Conservation (phyloP, 2,888 invertebrate species). For the Pediacus dermestoides region DNA sequence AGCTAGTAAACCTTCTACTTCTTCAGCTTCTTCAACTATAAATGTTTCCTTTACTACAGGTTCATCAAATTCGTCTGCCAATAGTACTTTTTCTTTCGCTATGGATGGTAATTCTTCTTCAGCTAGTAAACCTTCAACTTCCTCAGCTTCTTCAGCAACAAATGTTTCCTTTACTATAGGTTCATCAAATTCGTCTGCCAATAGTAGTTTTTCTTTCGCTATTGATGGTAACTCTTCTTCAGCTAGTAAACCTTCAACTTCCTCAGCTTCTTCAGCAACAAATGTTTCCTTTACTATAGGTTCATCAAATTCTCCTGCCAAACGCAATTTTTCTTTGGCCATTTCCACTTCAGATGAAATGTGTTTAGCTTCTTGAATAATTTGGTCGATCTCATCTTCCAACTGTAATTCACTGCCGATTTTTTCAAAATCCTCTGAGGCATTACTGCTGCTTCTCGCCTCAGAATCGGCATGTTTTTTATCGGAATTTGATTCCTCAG, state of each 20-base stretch:
- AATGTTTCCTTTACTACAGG: conserved; percentile 1
- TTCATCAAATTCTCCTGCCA: neutral
- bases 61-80: neutral
- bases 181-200: neutral
- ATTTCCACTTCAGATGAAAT: conserved; percentile 33
- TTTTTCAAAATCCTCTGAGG: conserved; percentile 34
- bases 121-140: too few relatives aligned
- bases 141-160: too few relatives aligned
- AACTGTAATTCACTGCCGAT: conserved; percentile 30
- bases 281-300: conserved; percentile 4
- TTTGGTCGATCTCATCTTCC: conserved; percentile 37
- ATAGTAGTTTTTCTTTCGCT: neutral
- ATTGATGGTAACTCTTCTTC: neutral
- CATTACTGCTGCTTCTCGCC: conserved; percentile 29
- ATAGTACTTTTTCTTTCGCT: neutral
- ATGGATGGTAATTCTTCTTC: neutral
- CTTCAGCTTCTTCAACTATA: neutral
- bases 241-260: too few relatives aligned
- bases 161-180: neutral
- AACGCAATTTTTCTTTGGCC: neutral
- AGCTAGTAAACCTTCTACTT: conserved; percentile 29
- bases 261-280: conserved; percentile 3
- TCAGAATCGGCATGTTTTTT: conserved; percentile 23
- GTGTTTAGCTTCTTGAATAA: conserved; percentile 47
- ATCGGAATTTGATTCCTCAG: conserved; percentile 32